phyloP scores from a whole-genome alignment of 2,797 vertebrate genomes.

The Pampus argenteus region DNA sequence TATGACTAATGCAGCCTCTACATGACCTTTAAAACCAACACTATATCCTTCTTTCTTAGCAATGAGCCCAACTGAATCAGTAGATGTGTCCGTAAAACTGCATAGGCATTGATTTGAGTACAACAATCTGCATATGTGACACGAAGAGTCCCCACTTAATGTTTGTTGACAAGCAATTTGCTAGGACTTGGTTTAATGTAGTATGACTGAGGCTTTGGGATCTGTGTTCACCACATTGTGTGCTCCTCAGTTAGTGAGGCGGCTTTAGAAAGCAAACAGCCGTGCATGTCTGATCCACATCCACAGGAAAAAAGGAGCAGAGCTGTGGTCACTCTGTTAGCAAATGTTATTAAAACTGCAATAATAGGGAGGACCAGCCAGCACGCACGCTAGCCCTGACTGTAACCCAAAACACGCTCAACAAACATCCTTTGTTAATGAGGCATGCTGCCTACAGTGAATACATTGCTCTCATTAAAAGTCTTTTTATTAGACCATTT shows the following conservation, averaged over 20 bases:
- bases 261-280: constrained; percentile 63
- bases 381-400: constrained; percentile 32
- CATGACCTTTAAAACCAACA: constrained; percentile 29
- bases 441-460: constrained; percentile 43
- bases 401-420: constrained; percentile 49
- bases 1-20: constrained; percentile 41
- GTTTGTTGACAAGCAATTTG: constrained; percentile 34
- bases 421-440: constrained; percentile 63
- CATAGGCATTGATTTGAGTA: neutral
- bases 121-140: neutral
- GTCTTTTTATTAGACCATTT: constrained; percentile 49
- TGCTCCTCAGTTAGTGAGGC: constrained; percentile 50
- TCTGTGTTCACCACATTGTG: constrained; percentile 48
- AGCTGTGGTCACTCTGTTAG: constrained; percentile 45
- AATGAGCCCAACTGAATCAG: constrained; percentile 14
- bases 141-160: neutral
- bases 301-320: constrained; percentile 36
- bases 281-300: constrained; percentile 42
- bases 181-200: constrained; percentile 46
- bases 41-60: neutral
- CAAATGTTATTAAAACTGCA: constrained; percentile 59
- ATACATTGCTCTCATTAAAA: constrained; percentile 47
- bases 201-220: constrained; percentile 39
- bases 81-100: neutral
- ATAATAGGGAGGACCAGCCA: constrained; percentile 49